Evolutionary conservation across 2,797 vertebrate species (phyloP), one percentile per base, ranked within the genome.

Genomic region (Rhabdomys pumilio): DNA sequence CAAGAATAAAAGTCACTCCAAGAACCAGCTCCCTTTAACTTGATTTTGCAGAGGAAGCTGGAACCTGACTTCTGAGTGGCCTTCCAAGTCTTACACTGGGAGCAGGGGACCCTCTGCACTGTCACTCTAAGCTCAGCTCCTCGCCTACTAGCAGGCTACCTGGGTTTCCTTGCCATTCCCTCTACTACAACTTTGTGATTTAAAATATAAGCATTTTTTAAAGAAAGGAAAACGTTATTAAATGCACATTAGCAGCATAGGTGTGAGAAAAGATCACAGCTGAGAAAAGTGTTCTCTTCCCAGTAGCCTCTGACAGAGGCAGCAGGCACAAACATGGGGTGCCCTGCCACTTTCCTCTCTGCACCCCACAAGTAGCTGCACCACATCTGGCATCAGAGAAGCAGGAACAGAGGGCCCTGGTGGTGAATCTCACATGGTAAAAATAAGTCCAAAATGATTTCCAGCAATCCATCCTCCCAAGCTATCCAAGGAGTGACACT

Each of bases 121-220:
- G 93, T 94, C 96, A 93, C 93, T 97, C 96, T 97, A 97, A 98
- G 97, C 92, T 96, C 97, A 97, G 97, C 97, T 98, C 97, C 96
- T 97, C 81, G 87, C 9, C 69, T 98, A 98, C 96, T 97, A 97
- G 94, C 95, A 53, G 96, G 97, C 92, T 87, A 76, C 95, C 96
- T 94, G 0, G 4, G 92, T 93, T 96, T 79, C 84, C 85, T 97
- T 96, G 93, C 93, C 13, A 65, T 3, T 0, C 47, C 92, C 79
- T 94, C 90, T 29, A 6, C 79, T 95, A 88, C 98, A 98, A 98
- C 98, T 98, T 97, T 98, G 97, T 95, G 97, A 93, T 98, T 98
- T 98, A 97, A 98, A 98, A 98, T 97, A 97, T 98, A 98, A 99
- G 98, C 98, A 98, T 98, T 98, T 98, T 98, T 98, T 91, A 97